phyloP scores from a whole-genome alignment of 2,888 invertebrate genomes.

The Psylliodes chrysocephalus region DNA sequence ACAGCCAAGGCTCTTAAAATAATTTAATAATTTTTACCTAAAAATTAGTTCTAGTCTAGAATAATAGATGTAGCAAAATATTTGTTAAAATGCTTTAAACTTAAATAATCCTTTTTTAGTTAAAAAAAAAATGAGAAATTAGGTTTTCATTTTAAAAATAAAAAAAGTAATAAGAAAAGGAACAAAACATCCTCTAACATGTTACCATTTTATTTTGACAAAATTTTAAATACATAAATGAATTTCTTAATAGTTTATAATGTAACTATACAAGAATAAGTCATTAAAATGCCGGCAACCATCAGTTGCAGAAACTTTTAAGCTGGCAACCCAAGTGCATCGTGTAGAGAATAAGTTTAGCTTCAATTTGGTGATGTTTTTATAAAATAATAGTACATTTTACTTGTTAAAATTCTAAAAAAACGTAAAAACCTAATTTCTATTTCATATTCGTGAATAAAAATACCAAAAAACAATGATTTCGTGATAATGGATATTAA shows the following conservation, averaged over 20 bases:
- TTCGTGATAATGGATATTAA: conserved; percentile 20
- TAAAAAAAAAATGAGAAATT: background rate
- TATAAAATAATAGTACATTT: no score
- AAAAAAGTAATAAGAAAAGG: background rate
- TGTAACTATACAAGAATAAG: no score
- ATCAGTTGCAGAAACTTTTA: no score
- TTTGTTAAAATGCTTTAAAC: conserved; percentile 13
- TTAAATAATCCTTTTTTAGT: background rate
- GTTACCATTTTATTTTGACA: no score
- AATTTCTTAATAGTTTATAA: no score
- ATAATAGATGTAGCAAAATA: background rate
- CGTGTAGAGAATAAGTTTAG: no score
- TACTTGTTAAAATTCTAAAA: no score
- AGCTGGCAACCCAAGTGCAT: no score
- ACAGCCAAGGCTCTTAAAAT: conserved; percentile 20
- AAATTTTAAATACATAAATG: no score
- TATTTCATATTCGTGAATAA: background rate
- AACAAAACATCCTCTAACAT: no score
- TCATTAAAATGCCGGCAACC: no score
- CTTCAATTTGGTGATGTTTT: no score
- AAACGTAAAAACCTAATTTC: conserved; percentile 7
- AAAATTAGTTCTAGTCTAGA: conserved; percentile 22
- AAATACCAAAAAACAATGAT: conserved; percentile 11
- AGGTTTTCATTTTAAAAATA: background rate
- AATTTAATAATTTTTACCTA: background rate